phyloP scores from a whole-genome alignment of 2,797 vertebrate genomes.

The Babyrousa celebensis region DNA sequence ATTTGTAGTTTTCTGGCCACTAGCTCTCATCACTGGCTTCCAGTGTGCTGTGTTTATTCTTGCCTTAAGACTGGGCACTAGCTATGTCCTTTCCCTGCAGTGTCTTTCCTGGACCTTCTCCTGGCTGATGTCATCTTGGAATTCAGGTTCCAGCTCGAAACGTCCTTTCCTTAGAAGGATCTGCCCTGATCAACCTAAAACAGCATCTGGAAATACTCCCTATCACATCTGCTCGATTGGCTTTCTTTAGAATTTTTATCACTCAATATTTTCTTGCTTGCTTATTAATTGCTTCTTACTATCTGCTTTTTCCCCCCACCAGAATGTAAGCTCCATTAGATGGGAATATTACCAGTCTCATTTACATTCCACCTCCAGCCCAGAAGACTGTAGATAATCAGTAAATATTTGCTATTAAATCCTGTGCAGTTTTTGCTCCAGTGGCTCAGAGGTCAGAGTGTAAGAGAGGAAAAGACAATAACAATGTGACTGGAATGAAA shows the following conservation, averaged over 20 bases:
- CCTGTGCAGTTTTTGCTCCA: neutral
- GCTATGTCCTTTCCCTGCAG: no score
- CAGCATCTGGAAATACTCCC: neutral
- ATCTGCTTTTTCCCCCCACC: neutral
- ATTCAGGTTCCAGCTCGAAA: neutral
- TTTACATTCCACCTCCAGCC: neutral
- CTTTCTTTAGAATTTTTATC: neutral
- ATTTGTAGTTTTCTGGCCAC: neutral
- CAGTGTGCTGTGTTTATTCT: neutral
- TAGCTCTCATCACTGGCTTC: no score
- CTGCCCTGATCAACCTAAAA: neutral
- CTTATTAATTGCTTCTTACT: neutral
- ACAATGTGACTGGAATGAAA: neutral
- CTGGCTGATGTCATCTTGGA: neutral
- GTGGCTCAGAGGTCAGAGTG: neutral
- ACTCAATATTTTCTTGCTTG: neutral
- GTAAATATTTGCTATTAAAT: neutral
- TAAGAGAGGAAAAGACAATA: neutral
- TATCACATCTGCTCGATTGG: neutral
- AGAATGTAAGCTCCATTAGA: neutral
- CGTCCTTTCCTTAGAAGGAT: neutral
- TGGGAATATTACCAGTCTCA: neutral
- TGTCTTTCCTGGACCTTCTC: neutral
- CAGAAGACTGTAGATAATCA: neutral
- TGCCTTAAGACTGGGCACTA: no score